Evolutionary conservation across 2,888 invertebrate genomes (phyloP).

Genomic region (Ernsta delagoae): DNA sequence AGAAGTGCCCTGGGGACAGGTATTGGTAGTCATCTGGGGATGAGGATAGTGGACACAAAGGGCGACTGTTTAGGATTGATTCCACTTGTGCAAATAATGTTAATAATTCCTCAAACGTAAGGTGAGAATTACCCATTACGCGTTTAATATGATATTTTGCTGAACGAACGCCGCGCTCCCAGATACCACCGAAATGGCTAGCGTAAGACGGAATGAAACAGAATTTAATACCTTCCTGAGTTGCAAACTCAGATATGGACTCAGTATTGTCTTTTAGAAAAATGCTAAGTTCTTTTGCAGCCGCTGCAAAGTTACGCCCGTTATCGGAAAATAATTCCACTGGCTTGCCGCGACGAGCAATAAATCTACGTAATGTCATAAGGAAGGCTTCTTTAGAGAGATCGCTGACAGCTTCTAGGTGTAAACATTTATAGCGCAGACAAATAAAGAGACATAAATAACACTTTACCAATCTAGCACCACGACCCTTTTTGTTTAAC

Average conservation of each 20-base stretch:
- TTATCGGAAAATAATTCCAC: background rate
- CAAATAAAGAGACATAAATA: conserved; percentile 1
- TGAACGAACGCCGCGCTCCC: conserved; percentile 28
- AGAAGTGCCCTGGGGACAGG: background rate
- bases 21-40: conserved; percentile 1
- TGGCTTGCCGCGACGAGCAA: background rate
- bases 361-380: background rate
- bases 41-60: conserved; percentile 26
- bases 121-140: conserved; percentile 18
- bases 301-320: background rate
- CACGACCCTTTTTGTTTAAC: background rate
- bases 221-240: background rate
- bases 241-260: background rate
- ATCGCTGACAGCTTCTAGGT: background rate
- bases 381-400: background rate
- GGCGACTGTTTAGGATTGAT: conserved; percentile 31
- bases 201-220: conserved; percentile 39
- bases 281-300: background rate
- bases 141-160: conserved; percentile 33
- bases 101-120: conserved; percentile 30
- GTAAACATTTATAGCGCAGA: background rate
- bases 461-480: background rate
- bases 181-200: conserved; percentile 41
- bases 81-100: conserved; percentile 34
- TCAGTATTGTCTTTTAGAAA: background rate